A percentile compares a stretch with the other conserved stretches of the same genome.
These are phyloP conservation scores for Nylanderia fulva DNA, from an alignment of 1,140 invertebrate genomes.

Conservation along the genomic window DNA sequence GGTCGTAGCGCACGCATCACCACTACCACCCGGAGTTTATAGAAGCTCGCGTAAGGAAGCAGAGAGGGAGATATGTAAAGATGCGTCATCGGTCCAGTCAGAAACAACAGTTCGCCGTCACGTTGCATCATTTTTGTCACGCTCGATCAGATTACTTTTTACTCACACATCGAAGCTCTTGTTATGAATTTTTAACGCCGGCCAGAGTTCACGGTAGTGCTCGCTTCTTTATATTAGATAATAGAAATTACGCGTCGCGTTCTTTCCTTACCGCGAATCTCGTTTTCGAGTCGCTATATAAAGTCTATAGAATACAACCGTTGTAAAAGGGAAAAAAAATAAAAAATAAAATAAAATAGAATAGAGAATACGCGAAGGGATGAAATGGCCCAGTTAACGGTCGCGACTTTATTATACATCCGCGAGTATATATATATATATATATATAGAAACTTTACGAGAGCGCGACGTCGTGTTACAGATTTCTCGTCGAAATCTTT, in stretches of 20 bases:
- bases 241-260: slow-evolving; percentile 2
- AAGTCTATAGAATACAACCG: neutral
- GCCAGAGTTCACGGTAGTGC: neutral
- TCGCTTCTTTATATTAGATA: neutral
- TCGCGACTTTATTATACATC: slow-evolving; percentile 1
- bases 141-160: slow-evolving; percentile 10
- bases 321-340: too few relatives aligned
- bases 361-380: neutral
- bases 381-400: neutral
- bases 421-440: too few relatives aligned
- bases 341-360: neutral
- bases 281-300: neutral
- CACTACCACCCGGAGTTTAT: slow-evolving; percentile 45
- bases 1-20: slow-evolving; percentile 30
- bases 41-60: slow-evolving; percentile 33
- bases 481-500: neutral
- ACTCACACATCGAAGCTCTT: neutral
- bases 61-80: slow-evolving; percentile 10
- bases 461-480: neutral
- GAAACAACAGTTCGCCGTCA: neutral
- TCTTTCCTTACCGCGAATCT: neutral
- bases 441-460: neutral
- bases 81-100: neutral
- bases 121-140: slow-evolving; percentile 28
- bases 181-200: slow-evolving; percentile 9